A percentile compares a stretch with the other conserved stretches of the same genome.
Evolutionary conservation across 2,797 vertebrate genomes (phyloP).

Genomic region (Nothura maculosa): DNA sequence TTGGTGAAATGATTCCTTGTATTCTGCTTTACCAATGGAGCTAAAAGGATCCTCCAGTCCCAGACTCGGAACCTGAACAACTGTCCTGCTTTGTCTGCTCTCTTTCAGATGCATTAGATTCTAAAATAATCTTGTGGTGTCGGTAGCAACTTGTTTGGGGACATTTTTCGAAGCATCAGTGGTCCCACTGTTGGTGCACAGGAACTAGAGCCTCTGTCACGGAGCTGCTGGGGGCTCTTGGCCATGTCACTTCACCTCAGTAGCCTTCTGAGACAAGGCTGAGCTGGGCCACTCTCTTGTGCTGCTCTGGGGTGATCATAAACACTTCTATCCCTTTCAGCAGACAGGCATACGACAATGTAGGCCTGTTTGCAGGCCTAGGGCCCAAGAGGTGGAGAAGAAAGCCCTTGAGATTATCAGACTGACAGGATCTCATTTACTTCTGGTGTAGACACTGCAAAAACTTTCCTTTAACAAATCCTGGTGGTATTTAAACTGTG

Average conservation of each 20-base stretch:
- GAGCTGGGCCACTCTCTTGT: background rate
- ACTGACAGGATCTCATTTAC: background rate
- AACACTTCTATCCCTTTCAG: background rate
- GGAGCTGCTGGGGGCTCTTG: background rate
- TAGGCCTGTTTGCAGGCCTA: background rate
- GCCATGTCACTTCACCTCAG: background rate
- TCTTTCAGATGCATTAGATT: rapidly evolving
- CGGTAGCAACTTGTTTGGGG: background rate
- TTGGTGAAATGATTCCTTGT: background rate
- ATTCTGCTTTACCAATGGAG: background rate
- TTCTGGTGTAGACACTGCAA: background rate
- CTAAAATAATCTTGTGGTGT: background rate
- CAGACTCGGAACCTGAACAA: background rate
- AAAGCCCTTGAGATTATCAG: background rate
- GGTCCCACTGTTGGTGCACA: background rate
- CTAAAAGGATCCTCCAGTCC: background rate
- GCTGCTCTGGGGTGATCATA: background rate
- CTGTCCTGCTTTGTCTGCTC: background rate
- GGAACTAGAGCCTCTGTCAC: background rate
- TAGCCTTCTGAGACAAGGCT: background rate
- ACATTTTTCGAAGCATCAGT: background rate
- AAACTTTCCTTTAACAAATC: background rate
- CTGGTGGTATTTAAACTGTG: background rate
- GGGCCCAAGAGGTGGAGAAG: background rate
- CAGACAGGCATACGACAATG: background rate